These are phyloP conservation scores for Apodemia mormo DNA, from an alignment of 2,888 invertebrate genomes.

Conservation along the genomic window DNA sequence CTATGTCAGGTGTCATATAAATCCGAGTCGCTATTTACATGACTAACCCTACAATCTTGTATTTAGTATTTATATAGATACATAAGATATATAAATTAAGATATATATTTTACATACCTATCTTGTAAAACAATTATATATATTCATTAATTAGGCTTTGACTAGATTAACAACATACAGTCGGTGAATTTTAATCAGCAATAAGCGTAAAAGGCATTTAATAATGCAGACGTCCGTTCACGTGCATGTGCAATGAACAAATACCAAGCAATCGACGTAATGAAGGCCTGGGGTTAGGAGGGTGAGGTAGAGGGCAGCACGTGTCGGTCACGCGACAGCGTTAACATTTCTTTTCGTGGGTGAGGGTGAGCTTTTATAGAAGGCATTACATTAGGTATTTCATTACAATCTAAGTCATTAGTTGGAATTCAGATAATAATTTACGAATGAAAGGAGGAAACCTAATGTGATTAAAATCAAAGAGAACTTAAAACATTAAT, in stretches of 20 bases:
- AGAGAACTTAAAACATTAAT: too few species aligned
- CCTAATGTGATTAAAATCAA: background rate
- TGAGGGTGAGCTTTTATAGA: slow-evolving; percentile 49
- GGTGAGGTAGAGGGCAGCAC: slow-evolving; percentile 48
- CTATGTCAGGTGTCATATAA: too few species aligned
- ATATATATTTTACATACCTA: background rate
- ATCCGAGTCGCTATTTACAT: too few species aligned
- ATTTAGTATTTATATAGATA: too few species aligned
- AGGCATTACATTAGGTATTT: slow-evolving; percentile 56
- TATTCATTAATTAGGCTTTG: slow-evolving; percentile 55
- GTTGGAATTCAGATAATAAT: slow-evolving; percentile 20
- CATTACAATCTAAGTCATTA: slow-evolving; percentile 43
- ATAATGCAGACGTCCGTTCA: slow-evolving; percentile 78
- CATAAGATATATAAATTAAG: too few species aligned
- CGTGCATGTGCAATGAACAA: slow-evolving; percentile 70
- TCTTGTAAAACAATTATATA: slow-evolving; percentile 25
- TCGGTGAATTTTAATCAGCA: slow-evolving; percentile 67
- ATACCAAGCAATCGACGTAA: slow-evolving; percentile 74
- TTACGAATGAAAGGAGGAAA: slow-evolving; percentile 7
- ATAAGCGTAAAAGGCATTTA: slow-evolving; percentile 82
- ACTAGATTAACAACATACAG: slow-evolving; percentile 56
- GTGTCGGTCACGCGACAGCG: slow-evolving; percentile 74
- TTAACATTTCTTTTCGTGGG: slow-evolving; percentile 57
- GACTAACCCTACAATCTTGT: too few species aligned
- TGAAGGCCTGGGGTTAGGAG: slow-evolving; percentile 59